A percentile compares a stretch with the other conserved stretches of the same genome.
Evolutionary conservation across 2,113 vertebrate genomes (phyloP).

Genomic region (Ptilorrhoa leucosticta): DNA sequence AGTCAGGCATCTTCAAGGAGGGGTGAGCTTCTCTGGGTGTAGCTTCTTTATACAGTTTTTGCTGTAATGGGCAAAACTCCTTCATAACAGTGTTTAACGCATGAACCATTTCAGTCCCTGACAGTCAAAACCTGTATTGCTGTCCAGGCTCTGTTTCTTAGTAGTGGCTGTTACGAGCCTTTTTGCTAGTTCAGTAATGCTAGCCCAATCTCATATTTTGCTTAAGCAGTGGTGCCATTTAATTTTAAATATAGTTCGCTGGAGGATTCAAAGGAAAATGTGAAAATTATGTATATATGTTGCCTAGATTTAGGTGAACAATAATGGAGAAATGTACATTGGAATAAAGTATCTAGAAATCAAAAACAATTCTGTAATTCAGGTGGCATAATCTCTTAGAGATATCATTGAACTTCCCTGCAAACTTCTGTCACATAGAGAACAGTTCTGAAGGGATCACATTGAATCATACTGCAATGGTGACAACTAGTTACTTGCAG

Average conservation of each 20-base stretch:
- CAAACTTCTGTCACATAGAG: constrained; percentile 54
- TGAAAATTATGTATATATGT: not conserved
- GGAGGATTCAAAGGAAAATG: constrained; percentile 19
- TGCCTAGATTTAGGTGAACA: constrained; percentile 54
- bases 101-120: not conserved
- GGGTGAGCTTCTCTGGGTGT: not conserved
- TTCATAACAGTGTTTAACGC: not conserved
- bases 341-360: constrained; percentile 61
- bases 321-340: constrained; percentile 46
- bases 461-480: constrained; percentile 45
- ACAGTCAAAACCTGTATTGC: not conserved
- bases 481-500: constrained; percentile 25
- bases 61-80: not conserved
- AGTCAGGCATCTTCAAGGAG: not conserved
- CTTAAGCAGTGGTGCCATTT: not conserved
- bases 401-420: constrained; percentile 61
- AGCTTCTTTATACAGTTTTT: not conserved
- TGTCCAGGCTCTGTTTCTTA: not conserved
- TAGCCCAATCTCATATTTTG: constrained; percentile 2
- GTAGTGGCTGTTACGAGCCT: not conserved
- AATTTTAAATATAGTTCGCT: constrained; percentile 50
- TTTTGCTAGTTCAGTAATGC: not conserved
- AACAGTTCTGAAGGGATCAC: constrained; percentile 31
- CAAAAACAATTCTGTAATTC: constrained; percentile 62
- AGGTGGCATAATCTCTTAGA: constrained; percentile 64